Evolutionary conservation across 2,888 invertebrate species (phyloP), one percentile per base, ranked within the genome.

Genomic region (Danaus chrysippus): DNA sequence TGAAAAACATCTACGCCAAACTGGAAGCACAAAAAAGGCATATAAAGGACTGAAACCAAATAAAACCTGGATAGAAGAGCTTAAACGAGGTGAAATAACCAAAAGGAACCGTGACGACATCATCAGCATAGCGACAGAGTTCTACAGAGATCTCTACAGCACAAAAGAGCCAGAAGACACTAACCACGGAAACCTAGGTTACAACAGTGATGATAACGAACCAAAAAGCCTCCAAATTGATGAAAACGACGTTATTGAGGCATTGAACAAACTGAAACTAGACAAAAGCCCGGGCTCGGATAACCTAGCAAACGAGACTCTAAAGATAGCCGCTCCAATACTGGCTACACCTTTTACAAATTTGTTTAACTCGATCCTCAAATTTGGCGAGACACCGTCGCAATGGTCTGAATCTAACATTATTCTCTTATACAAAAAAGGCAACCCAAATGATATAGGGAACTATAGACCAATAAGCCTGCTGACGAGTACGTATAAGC

Each of bases 21-120:
- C n/a, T n/a, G 53, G 43, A 42, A 42, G 12, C 52, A 52, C 58
- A 9, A 54, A 54, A 54, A 58, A 58, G 59, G 56, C n/a, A n/a
- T n/a, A n/a, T n/a, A n/a, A n/a, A n/a, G n/a, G n/a, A n/a, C n/a
- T n/a, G n/a, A n/a, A n/a, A n/a, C n/a, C n/a, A n/a, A n/a, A n/a
- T n/a, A n/a, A n/a, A n/a, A n/a, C n/a, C n/a, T n/a, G n/a, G n/a
- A n/a, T n/a, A n/a, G n/a, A n/a, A n/a, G n/a, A n/a, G n/a, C n/a
- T n/a, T n/a, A n/a, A n/a, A n/a, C n/a, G n/a, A n/a, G n/a, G n/a
- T n/a, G n/a, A n/a, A n/a, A n/a, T n/a, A n/a, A n/a, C n/a, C n/a
- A n/a, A n/a, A n/a, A n/a, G n/a, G n/a, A 19, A 44, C 42, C 42
- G 42, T 10, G 8, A 10, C 42, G 42, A 42, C 42, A 42, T 42